Evolutionary conservation across 1,140 invertebrate genomes (phyloP).

Genomic region (Ephestia elutella): DNA sequence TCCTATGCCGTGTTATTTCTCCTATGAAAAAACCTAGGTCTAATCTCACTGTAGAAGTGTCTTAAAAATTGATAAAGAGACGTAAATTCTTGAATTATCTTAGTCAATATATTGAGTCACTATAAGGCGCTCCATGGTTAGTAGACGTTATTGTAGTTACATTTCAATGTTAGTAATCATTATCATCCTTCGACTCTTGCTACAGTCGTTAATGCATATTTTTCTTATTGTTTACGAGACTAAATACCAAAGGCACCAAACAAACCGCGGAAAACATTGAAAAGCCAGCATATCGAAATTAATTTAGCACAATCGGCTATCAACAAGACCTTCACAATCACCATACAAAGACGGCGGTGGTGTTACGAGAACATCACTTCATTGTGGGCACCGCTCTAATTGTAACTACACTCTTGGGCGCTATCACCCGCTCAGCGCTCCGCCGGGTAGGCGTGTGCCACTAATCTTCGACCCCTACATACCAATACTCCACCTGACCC

Average conservation of each 20-base stretch:
- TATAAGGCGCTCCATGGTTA: not conserved
- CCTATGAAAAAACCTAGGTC: too few relatives aligned
- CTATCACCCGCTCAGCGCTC: slow-evolving; percentile 70
- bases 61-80: too few relatives aligned
- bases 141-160: too few relatives aligned
- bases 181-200: too few relatives aligned
- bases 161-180: too few relatives aligned
- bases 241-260: too few relatives aligned
- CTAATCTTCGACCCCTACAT: slow-evolving; percentile 71
- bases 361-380: slow-evolving; percentile 72
- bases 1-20: too few relatives aligned
- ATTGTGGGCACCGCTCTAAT: slow-evolving; percentile 73
- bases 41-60: too few relatives aligned
- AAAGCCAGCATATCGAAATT: not conserved
- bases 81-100: not conserved
- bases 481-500: slow-evolving; percentile 46
- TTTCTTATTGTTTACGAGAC: too few relatives aligned
- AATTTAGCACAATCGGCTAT: slow-evolving; percentile 26
- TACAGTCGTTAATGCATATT: too few relatives aligned
- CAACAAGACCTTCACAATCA: slow-evolving; percentile 57
- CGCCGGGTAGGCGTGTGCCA: slow-evolving; percentile 67
- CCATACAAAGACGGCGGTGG: slow-evolving; percentile 72
- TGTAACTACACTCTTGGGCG: slow-evolving; percentile 74
- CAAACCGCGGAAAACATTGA: not conserved
- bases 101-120: not conserved